Evolutionary conservation across 2,113 vertebrate species (phyloP), one percentile per base, ranked within the genome.

Genomic region (Megaleporinus macrocephalus): DNA sequence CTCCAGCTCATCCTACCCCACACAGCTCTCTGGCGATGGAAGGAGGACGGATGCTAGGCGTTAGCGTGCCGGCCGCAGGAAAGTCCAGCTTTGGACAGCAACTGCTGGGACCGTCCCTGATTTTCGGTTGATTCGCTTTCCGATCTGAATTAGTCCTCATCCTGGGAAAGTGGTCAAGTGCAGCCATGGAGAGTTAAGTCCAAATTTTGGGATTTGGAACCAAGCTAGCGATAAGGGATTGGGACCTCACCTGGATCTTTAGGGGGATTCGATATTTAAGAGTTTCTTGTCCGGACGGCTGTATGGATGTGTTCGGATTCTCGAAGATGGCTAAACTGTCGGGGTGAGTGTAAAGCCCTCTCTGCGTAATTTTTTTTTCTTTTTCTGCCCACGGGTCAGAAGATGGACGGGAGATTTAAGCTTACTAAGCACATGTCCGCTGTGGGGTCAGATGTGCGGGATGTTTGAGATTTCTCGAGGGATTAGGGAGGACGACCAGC

Each of bases 241-340:
- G 24, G 14, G 86, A 90, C 53, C 63, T 84, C 84, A 79, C n/a
- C 59, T 68, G 57, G 71, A 44, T 79, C 66, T 61, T 27, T 24
- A 59, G 53, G 29, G 51, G 55, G 73, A 0, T 75, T 75, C 33
- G 6, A n/a, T 20, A 5, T 33, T 27, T 1, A 51, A 47, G 61
- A 13, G 33, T 26, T 9, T 47, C 61, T 63, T 41, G 44, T 80
- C 73, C 55, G 27, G 55, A 33, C 65, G 30, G 13, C 63, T 75
- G 41, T 68, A 89, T 92, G 92, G 91, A 93, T 85, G 90, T 91
- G 90, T 94, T 94, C 89, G 92, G 92, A 73, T 94, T 94, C 85
- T 91, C 90, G 61, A 94, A 91, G 90, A 91, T 91, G 89, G 89
- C 89, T 86, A 93, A 92, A 86, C 89, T 92, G 85, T 90, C 92